Base-by-base conservation (phyloP, 2,888 invertebrate species). In the Monopis laevigella region DNA sequence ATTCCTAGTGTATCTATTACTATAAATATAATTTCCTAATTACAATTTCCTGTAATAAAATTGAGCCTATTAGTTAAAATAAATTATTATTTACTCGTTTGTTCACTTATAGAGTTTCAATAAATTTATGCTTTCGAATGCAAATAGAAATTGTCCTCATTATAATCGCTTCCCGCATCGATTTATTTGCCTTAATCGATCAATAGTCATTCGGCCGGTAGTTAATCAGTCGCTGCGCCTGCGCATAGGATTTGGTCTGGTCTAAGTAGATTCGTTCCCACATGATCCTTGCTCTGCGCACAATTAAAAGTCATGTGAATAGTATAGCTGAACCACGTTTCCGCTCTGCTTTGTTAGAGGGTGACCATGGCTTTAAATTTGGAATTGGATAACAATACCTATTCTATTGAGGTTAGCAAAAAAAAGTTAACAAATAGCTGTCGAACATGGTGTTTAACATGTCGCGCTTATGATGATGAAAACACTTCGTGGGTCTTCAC, bases 251-350 rank as follows among this genome's bases (percentile, higher is more conserved):
- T n/a, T n/a, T n/a, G n/a, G n/a, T n/a, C n/a, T n/a, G n/a, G 5
- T 24, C 24, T 36, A 36, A 36, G 2, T 36, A 21, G 21, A 21
- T 10, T 17, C 5, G 36, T 36, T 18, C 36, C 21, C 36, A 36
- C 36, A 21, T 36, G 36, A 36, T 36, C 21, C 14, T 17, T 7
- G 14, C 17, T 12, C 13, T 21, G 18, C 12, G 13, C 36, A 21
- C 21, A 36, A 36, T 36, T 36, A 36, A 36, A 36, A 36, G 21
- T 36, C 36, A 36, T 36, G 19, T 36, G 36, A 36, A 36, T 36
- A 36, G 21, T 36, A 36, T 36, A 36, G 7, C 19, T 10, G 36
- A n/a, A 11, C 13, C 6, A 11, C n/a, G 36, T 36, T 36, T 36
- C 36, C 36, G 36, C 21, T 36, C 36, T 21, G 36, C 21, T 36